These are phyloP conservation scores for Baronia brevicornis DNA, from an alignment of 2,888 invertebrate genomes.

Conservation along the genomic window DNA sequence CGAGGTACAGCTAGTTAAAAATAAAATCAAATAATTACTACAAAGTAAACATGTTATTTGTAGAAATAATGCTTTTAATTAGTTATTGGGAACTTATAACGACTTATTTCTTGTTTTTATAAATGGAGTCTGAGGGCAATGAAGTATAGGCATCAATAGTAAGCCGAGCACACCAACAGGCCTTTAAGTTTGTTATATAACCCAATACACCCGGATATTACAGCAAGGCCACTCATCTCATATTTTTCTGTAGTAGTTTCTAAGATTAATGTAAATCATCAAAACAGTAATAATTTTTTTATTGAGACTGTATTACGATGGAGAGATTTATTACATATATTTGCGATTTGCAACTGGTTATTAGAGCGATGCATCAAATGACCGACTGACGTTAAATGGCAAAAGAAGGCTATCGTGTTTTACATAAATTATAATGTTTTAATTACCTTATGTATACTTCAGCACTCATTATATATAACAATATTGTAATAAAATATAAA, in stretches of 20 bases:
- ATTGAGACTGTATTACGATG: background rate
- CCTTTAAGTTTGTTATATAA: slow-evolving; percentile 47
- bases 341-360: no score
- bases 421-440: background rate
- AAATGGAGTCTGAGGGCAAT: no score
- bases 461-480: no score
- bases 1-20: no score
- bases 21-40: no score
- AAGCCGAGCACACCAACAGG: slow-evolving; percentile 24
- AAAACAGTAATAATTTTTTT: slow-evolving; percentile 1
- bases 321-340: no score
- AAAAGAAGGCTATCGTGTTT: background rate
- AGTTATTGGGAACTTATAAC: no score
- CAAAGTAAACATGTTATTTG: no score
- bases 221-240: slow-evolving; percentile 50
- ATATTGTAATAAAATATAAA: no score
- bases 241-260: slow-evolving; percentile 32
- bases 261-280: slow-evolving; percentile 9
- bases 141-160: no score
- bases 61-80: no score
- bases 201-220: slow-evolving; percentile 56
- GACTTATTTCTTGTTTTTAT: no score
- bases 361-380: background rate
- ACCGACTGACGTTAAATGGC: background rate
- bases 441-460: background rate